A percentile compares a stretch with the other conserved stretches of the same genome.
phyloP scores from a whole-genome alignment of 2,888 invertebrate genomes.

The Drosophila ustulata region DNA sequence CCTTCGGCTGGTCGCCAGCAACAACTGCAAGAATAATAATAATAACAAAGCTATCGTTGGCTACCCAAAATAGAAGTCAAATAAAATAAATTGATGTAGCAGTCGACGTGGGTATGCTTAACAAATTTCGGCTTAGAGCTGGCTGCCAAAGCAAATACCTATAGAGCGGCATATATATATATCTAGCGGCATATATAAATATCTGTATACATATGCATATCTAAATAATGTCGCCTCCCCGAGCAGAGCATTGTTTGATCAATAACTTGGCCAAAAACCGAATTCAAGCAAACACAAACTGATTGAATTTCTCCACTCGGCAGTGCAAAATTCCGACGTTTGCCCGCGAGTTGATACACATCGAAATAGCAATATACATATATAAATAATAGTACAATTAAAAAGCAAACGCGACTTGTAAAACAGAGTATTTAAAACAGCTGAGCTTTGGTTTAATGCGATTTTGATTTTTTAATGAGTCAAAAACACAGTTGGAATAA shows the following conservation, averaged over 20 bases:
- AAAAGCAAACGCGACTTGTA: background rate
- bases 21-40: conserved; percentile 32
- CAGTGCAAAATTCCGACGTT: conserved; percentile 68
- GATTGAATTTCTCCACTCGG: conserved; percentile 50
- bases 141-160: conserved; percentile 19
- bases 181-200: conserved; percentile 2
- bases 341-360: conserved; percentile 28
- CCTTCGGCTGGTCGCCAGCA: conserved; percentile 54
- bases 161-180: background rate
- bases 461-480: conserved; percentile 18
- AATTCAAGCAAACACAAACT: conserved; percentile 45
- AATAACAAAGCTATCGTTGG: conserved; percentile 26
- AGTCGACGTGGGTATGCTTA: conserved; percentile 47
- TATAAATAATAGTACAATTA: conserved; percentile 23
- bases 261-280: conserved; percentile 54
- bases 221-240: conserved; percentile 56
- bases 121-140: conserved; percentile 48
- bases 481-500: conserved; percentile 58
- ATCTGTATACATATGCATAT: conserved; percentile 22
- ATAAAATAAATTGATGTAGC: conserved; percentile 67
- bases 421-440: conserved; percentile 30
- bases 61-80: conserved; percentile 67
- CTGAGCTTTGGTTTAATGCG: conserved; percentile 26
- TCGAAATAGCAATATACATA: conserved; percentile 7
- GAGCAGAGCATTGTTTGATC: conserved; percentile 75